Evolutionary conservation across 2,797 vertebrate species (phyloP).

Genomic region (Peromyscus attwateri): DNA sequence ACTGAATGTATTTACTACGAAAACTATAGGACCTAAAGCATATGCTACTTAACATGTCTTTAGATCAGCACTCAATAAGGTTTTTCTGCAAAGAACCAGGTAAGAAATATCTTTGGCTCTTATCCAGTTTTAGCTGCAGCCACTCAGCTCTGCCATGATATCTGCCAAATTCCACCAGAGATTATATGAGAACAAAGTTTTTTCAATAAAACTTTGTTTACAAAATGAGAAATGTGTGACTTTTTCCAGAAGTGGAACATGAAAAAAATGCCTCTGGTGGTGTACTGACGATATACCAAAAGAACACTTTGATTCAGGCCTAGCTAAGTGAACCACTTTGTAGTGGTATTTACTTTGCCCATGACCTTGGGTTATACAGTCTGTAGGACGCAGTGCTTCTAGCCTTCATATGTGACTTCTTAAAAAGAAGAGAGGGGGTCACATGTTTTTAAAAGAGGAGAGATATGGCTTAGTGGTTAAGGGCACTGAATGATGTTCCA

Average conservation of each 20-base stretch:
- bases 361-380: too few relatives aligned
- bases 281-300: background rate
- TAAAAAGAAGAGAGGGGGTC: too few relatives aligned
- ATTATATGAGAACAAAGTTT: background rate
- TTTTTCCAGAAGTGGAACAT: background rate
- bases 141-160: background rate
- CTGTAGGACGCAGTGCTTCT: too few relatives aligned
- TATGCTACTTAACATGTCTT: background rate
- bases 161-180: background rate
- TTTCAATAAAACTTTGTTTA: background rate
- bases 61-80: background rate
- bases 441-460: too few relatives aligned
- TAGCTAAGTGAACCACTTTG: background rate
- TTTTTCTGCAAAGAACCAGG: background rate
- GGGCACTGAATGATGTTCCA: too few relatives aligned
- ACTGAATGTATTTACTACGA: background rate
- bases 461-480: too few relatives aligned
- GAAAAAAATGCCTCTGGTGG: too few relatives aligned
- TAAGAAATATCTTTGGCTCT: constrained; percentile 6
- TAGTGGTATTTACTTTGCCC: too few relatives aligned
- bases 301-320: background rate
- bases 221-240: background rate
- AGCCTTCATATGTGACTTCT: too few relatives aligned
- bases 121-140: background rate
- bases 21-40: background rate